Conservation (phyloP, 1,140 invertebrate genomes). For the Calliphora vicina region DNA sequence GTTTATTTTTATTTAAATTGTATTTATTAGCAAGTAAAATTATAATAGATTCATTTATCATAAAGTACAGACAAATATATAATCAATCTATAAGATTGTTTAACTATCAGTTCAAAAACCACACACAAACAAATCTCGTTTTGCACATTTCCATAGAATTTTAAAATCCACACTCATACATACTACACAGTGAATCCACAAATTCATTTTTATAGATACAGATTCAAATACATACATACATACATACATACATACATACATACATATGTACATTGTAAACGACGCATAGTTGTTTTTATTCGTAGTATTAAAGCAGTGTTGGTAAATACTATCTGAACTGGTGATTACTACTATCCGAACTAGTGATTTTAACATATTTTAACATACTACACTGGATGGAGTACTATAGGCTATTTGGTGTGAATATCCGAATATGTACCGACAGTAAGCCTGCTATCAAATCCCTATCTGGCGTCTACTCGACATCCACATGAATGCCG, state of each 20-base stretch:
- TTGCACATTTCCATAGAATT: neutral
- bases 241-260: neutral
- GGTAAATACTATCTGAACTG: no score
- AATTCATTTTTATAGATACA: neutral
- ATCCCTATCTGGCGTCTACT: no score
- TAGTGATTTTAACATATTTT: no score
- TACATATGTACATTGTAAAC: neutral
- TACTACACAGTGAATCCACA: neutral
- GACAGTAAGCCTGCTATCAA: no score
- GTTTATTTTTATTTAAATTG: neutral
- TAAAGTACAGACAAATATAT: neutral
- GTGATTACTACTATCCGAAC: no score
- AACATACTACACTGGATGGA: no score
- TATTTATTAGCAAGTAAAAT: neutral
- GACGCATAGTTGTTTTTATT: neutral
- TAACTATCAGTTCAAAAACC: neutral
- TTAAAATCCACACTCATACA: neutral
- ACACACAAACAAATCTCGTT: neutral
- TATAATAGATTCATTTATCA: neutral
- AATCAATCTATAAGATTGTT: conserved; percentile 6
- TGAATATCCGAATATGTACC: no score
- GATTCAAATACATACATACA: no score
- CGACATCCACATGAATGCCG: no score
- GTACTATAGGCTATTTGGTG: no score
- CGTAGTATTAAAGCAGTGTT: neutral